These are phyloP conservation scores for Ataeniobius toweri DNA, from an alignment of 2,797 vertebrate species.

Conservation along the genomic window DNA sequence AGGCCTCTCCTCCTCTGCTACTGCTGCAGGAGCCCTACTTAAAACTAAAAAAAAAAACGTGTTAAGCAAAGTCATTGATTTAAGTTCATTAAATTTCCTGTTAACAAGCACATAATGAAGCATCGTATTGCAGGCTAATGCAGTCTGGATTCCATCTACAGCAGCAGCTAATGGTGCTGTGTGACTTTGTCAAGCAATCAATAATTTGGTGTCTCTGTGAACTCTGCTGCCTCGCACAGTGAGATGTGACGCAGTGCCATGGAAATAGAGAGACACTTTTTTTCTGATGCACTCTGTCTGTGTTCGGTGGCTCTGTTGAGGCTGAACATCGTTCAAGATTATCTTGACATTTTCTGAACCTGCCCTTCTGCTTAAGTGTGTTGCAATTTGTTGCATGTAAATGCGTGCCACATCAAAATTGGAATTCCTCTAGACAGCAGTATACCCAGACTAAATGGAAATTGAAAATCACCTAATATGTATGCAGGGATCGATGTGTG, in stretches of 20 bases:
- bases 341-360: slow-evolving; percentile 36
- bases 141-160: slow-evolving; percentile 44
- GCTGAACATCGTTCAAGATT: slow-evolving; percentile 35
- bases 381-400: slow-evolving; percentile 24
- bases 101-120: slow-evolving; percentile 61
- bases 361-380: slow-evolving; percentile 41
- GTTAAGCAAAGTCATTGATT: slow-evolving; percentile 55
- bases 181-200: slow-evolving; percentile 63
- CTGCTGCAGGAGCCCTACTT: slow-evolving; percentile 23
- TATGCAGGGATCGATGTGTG: slow-evolving; percentile 14
- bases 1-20: slow-evolving; percentile 31
- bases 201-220: slow-evolving; percentile 70
- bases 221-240: slow-evolving; percentile 49
- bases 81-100: slow-evolving; percentile 59
- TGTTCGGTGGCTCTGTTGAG: slow-evolving; percentile 37
- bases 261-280: slow-evolving; percentile 41
- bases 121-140: slow-evolving; percentile 49
- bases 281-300: slow-evolving; percentile 39
- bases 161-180: slow-evolving; percentile 56
- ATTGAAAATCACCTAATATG: slow-evolving; percentile 18
- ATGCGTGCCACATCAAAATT: slow-evolving; percentile 32
- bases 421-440: slow-evolving; percentile 46
- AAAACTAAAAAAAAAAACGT: slow-evolving; percentile 23
- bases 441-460: slow-evolving; percentile 47
- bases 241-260: slow-evolving; percentile 41